Conservation (phyloP, 2,113 vertebrate genomes). For the Amblyopsis rosae region DNA sequence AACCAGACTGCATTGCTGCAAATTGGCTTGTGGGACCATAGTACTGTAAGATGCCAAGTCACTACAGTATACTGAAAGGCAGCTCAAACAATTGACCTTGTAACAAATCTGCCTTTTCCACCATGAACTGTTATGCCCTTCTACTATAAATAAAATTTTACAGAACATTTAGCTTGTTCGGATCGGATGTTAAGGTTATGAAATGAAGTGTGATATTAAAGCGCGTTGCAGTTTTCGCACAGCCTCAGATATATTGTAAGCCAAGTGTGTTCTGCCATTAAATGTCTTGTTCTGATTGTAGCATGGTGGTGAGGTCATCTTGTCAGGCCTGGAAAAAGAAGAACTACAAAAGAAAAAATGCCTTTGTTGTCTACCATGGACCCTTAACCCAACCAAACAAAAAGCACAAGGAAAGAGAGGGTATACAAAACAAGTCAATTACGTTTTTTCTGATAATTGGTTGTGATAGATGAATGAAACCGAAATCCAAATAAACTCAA, state of each 20-base stretch:
- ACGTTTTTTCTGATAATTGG: constrained; percentile 58
- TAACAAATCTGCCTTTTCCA: too few relatives aligned
- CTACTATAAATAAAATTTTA: too few relatives aligned
- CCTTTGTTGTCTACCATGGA: constrained; percentile 48
- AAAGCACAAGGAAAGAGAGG: constrained; percentile 39
- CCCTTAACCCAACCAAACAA: constrained; percentile 39
- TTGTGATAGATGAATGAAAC: constrained; percentile 60
- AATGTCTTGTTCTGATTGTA: constrained; percentile 53
- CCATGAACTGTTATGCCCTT: too few relatives aligned
- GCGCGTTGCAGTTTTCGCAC: constrained; percentile 29
- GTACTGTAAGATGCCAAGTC: too few relatives aligned
- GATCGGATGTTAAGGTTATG: constrained; percentile 19
- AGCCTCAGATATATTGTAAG: constrained; percentile 47
- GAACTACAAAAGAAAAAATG: constrained; percentile 28
- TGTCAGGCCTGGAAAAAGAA: constrained; percentile 36
- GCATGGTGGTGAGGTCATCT: constrained; percentile 47
- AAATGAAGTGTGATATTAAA: constrained; percentile 42
- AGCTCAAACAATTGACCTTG: too few relatives aligned
- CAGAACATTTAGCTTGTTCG: too few relatives aligned
- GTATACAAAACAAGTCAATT: constrained; percentile 65
- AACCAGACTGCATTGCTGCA: too few relatives aligned
- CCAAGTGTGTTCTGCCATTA: constrained; percentile 57
- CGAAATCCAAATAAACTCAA: constrained; percentile 59
- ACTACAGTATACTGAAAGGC: too few relatives aligned
- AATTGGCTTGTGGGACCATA: too few relatives aligned